These are phyloP conservation scores for Nipponia nippon DNA, from an alignment of 2,113 vertebrate genomes.

Conservation along the genomic window DNA sequence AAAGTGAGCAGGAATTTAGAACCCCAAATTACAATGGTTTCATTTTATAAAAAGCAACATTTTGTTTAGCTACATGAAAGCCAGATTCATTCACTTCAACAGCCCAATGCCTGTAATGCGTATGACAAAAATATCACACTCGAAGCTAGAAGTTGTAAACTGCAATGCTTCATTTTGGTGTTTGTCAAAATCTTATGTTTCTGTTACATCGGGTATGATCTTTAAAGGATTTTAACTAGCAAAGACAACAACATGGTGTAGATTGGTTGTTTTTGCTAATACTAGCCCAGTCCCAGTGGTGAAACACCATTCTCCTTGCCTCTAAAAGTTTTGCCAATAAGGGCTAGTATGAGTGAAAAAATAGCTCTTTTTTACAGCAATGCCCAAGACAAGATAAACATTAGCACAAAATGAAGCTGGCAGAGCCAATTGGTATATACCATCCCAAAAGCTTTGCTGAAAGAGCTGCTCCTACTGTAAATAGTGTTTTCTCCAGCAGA, in stretches of 20 bases:
- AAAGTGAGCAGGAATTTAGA: slow-evolving; percentile 70
- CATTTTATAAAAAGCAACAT: slow-evolving; percentile 66
- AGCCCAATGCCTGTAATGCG: slow-evolving; percentile 41
- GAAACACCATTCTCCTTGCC: background rate
- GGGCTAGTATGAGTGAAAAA: background rate
- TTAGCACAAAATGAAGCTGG: slow-evolving; percentile 18
- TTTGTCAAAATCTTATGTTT: slow-evolving; percentile 45
- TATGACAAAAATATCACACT: slow-evolving; percentile 53
- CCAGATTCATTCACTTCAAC: slow-evolving; percentile 52
- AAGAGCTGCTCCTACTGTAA: background rate
- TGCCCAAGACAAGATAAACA: background rate
- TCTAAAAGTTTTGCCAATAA: background rate
- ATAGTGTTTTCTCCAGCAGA: slow-evolving; percentile 39
- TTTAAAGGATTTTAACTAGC: slow-evolving; percentile 10
- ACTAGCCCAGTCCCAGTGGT: background rate
- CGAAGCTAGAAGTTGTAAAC: slow-evolving; percentile 24
- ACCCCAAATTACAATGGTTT: slow-evolving; percentile 47
- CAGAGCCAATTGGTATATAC: background rate
- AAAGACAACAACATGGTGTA: slow-evolving; percentile 8
- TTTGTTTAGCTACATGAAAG: slow-evolving; percentile 64
- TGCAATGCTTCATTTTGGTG: slow-evolving; percentile 19
- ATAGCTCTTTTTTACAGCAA: background rate
- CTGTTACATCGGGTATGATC: background rate
- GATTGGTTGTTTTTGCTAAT: slow-evolving; percentile 22
- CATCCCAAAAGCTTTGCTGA: slow-evolving; percentile 46